These are phyloP conservation scores for Petrocephalus schoutedeni DNA, from an alignment of 2,797 vertebrate genomes.

Conservation along the genomic window DNA sequence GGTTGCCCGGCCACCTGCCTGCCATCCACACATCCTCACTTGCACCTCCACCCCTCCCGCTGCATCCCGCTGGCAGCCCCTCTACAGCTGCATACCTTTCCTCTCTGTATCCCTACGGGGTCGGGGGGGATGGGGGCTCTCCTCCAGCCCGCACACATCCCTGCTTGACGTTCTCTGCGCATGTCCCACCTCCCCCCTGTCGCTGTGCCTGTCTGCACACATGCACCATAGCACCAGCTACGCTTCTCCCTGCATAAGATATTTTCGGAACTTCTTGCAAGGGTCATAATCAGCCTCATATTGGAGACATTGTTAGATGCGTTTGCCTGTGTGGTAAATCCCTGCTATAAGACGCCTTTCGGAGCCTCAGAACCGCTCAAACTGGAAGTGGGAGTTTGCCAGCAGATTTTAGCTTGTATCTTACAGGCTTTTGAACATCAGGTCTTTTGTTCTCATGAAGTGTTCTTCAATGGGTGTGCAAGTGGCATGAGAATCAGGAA, in stretches of 20 bases:
- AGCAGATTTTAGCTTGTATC: background rate
- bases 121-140: no score
- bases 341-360: background rate
- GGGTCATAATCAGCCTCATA: background rate
- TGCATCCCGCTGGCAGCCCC: background rate
- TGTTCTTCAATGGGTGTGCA: background rate
- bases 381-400: background rate
- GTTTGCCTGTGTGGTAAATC: background rate
- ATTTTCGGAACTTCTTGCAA: background rate
- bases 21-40: conserved; percentile 25
- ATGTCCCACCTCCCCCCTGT: background rate
- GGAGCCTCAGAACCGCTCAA: background rate
- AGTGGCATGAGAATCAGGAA: background rate
- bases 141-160: background rate
- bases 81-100: background rate
- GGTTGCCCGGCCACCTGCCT: background rate
- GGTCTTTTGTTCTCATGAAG: background rate
- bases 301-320: background rate
- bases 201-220: background rate
- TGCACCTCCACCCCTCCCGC: conserved; percentile 43
- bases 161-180: background rate
- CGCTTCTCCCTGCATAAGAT: background rate
- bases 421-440: background rate
- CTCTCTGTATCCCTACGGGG: background rate
- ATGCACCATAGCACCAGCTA: background rate